Percentiles rank a stretch among this genome's conserved stretches.
These are phyloP conservation scores for Pachyseris speciosa DNA, from an alignment of 64 coral and sea anemone genomes.

Conservation along the genomic window DNA sequence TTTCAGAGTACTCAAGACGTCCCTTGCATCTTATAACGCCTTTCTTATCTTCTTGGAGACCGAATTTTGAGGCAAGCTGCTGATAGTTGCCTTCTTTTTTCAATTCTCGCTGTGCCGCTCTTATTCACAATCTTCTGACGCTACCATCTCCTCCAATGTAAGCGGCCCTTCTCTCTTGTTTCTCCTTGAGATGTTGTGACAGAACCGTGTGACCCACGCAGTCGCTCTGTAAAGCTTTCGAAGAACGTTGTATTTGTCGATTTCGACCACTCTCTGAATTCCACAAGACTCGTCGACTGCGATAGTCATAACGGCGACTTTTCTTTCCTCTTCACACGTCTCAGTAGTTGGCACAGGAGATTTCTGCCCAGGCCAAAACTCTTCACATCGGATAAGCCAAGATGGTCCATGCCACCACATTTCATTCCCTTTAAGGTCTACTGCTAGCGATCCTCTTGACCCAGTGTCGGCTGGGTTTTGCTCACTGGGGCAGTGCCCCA, in stretches of 20 bases:
- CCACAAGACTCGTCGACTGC: neutral
- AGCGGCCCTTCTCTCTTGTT: neutral
- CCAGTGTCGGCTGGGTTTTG: conserved; percentile 22
- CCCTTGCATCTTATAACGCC: conserved; percentile 44
- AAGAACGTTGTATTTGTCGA: conserved; percentile 50
- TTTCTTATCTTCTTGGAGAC: conserved; percentile 26
- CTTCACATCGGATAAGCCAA: neutral
- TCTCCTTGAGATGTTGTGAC: neutral
- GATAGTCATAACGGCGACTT: conserved; percentile 1
- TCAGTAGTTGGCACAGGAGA: neutral
- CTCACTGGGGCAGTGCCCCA: conserved; percentile 3
- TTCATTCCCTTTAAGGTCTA: neutral
- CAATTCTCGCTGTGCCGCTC: conserved; percentile 36
- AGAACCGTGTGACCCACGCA: conserved; percentile 57
- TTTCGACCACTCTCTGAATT: conserved; percentile 30
- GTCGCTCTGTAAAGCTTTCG: conserved; percentile 55
- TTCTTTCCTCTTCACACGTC: conserved; percentile 16
- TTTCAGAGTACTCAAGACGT: conserved; percentile 8
- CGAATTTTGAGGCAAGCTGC: conserved; percentile 28
- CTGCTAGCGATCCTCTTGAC: neutral
- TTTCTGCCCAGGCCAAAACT: neutral
- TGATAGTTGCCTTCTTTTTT: conserved; percentile 8
- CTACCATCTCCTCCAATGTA: conserved; percentile 17
- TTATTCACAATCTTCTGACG: conserved; percentile 45
- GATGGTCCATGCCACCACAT: neutral